phyloP scores from a whole-genome alignment of 2,888 invertebrate genomes.

The Rhorus exstirpatorius region DNA sequence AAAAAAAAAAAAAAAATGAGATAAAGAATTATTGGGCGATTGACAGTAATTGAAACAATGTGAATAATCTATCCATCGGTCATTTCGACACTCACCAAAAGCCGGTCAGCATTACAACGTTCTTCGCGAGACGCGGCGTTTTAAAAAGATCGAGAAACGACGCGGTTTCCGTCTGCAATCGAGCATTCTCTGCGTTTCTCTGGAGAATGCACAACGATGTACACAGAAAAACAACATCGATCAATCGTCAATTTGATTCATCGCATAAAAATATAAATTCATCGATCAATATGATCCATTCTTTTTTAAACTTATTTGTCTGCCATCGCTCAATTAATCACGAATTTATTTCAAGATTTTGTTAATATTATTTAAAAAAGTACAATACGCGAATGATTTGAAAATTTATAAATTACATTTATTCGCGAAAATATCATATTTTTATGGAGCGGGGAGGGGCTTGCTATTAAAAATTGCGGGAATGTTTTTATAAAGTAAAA shows the following conservation, averaged over 20 bases:
- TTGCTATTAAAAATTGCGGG: too few relatives aligned
- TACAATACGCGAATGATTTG: too few relatives aligned
- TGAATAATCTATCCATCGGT: background rate
- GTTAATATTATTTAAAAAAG: too few relatives aligned
- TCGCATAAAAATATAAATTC: too few relatives aligned
- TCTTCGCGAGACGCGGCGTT: slow-evolving; percentile 86
- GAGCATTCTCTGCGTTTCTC: slow-evolving; percentile 81
- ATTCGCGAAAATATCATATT: too few relatives aligned
- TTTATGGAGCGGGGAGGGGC: too few relatives aligned
- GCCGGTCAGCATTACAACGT: slow-evolving; percentile 85
- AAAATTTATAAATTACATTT: too few relatives aligned
- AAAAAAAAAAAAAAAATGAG: slow-evolving; percentile 8
- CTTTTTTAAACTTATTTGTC: too few relatives aligned
- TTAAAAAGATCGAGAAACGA: slow-evolving; percentile 86
- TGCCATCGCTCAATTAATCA: too few relatives aligned
- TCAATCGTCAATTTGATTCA: background rate
- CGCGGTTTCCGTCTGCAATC: slow-evolving; percentile 80
- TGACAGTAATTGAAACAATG: slow-evolving; percentile 4
- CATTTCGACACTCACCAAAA: slow-evolving; percentile 84
- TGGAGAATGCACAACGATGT: slow-evolving; percentile 70
- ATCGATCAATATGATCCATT: too few relatives aligned
- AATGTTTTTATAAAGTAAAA: too few relatives aligned
- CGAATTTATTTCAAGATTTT: too few relatives aligned
- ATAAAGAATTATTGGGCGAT: background rate
- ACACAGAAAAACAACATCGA: background rate